Conservation (phyloP, 2,797 vertebrate genomes). For the Myripristis murdjan region DNA sequence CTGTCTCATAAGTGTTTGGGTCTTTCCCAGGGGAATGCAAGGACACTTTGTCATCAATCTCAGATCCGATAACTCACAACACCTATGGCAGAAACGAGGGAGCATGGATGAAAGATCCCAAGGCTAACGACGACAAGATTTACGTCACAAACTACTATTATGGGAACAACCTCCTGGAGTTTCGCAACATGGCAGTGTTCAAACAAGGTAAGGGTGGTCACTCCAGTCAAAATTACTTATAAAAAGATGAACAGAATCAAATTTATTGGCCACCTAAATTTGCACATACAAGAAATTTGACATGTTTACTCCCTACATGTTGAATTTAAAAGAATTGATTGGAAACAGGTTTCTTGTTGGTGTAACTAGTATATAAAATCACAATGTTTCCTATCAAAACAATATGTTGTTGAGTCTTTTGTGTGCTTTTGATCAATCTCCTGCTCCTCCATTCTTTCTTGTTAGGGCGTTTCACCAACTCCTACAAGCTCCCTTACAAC, state of each 20-base stretch:
- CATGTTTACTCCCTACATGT: too few relatives aligned
- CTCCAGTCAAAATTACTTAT: background rate
- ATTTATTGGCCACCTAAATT: too few relatives aligned
- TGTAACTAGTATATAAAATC: too few relatives aligned
- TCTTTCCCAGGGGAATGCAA: conserved; percentile 90
- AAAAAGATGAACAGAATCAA: background rate
- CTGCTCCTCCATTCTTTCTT: background rate
- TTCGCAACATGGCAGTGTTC: conserved; percentile 94
- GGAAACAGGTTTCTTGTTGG: too few relatives aligned
- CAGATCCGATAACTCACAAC: conserved; percentile 94
- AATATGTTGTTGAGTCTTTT: background rate
- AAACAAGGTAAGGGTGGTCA: conserved; percentile 89
- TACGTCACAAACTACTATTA: conserved; percentile 97
- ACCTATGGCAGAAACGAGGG: conserved; percentile 94
- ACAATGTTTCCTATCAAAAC: too few relatives aligned
- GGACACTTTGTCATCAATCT: conserved; percentile 95
- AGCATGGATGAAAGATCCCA: conserved; percentile 99
- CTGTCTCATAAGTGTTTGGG: conserved; percentile 27
- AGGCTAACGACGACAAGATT: conserved; percentile 91
- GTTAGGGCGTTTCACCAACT: conserved; percentile 94
- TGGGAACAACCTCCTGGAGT: conserved; percentile 95
- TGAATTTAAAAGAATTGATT: too few relatives aligned
- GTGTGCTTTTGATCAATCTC: background rate
- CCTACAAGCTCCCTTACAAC: conserved; percentile 97
- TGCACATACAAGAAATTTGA: background rate